Evolutionary conservation across 2,797 vertebrate species (phyloP), one percentile per base, ranked within the genome.

Genomic region (Gymnodraco acuticeps): DNA sequence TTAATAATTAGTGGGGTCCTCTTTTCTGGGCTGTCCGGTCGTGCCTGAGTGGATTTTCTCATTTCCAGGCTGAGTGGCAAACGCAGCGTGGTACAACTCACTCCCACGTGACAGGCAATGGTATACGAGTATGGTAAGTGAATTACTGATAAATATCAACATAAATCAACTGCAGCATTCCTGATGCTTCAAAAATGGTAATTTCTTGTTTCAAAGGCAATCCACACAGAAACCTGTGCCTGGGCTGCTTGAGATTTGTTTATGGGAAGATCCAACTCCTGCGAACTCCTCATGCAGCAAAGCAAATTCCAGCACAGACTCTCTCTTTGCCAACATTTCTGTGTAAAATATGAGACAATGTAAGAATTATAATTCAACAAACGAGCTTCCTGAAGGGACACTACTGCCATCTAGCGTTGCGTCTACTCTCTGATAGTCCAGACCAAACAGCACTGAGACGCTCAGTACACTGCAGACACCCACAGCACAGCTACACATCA

Each of bases 31-130:
- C 79, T 80, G 84, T 73, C 79, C 68, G 7, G 87, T 89, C 70
- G 46, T 79, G 90, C 89, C 79, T 80, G 86, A 91, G 77, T 88
- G 88, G 59, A 82, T 93, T 89, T 91, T 90, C 83, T 93, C 81
- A 93, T 93, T 93, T 92, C 73, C 71, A 88, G 85, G 80, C 76
- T 84, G 82, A 91, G 76, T 76, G 80, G 72, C 68, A 68, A 66
- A 77, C 70, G 68, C 84, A 74, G 51, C 69, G 52, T 43, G 62
- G 55, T 73, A 64, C 2, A 13, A 51, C 76, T 84, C 60, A 76
- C 66, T 84, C 73, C 64, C 27, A 65, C 50, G 56, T 75, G 73
- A 82, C 74, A 78, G 58, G 61, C 77, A 62, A 76, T 50, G 61
- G 10, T 17, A 59, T 67, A 65, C 4, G 5, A 72, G 52, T 60